Evolutionary conservation across 2,113 vertebrate species (phyloP), one percentile per base, ranked within the genome.

Genomic region (Thamnophis sirtalis): DNA sequence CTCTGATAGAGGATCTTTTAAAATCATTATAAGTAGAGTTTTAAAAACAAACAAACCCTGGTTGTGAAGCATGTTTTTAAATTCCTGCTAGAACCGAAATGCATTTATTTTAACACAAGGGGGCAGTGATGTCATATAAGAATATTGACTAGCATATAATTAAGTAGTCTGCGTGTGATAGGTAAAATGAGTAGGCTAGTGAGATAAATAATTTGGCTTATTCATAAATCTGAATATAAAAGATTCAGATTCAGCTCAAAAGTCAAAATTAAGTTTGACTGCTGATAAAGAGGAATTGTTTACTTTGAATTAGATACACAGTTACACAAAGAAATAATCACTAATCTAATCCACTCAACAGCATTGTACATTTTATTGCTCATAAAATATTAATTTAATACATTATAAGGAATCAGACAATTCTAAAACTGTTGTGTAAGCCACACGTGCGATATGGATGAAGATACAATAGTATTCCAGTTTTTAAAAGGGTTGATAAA

Each of bases 51-150:
- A 90, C 1, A 50, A 86, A 3, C 38, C 22, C 6, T 80, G 17
- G 17, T 38, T 93, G 28, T 91, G 48, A 92, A 21, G 26, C 92
- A 38, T 1, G 0, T 9, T 0, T 4, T 15, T 19, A 73, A 89
- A 26, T 26, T 26, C 9, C 80, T 43, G 33, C 0, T 87, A 11
- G 55, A 91, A 84, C 56, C 33, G 53, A 3, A 50, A 33, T 26
- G 7, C 28, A 38, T 88, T 1, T 38, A 80, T 9, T 90, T 91
- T 11, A 51, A 91, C 96, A 94, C 96, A 68, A 96, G 96, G 91
- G 95, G 96, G 96, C 96, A 96, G 94, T 97, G 91, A 33, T 55
- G 95, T 91, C 93, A 95, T 96, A 1, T 26, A 58, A 90, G 43
- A 95, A 38, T 90, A 86, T 89, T 38, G 28, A 4, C 49, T 87